A percentile compares a stretch with the other conserved stretches of the same genome.
phyloP scores from a whole-genome alignment of 2,113 vertebrate genomes.

The Edolisoma coerulescens region DNA sequence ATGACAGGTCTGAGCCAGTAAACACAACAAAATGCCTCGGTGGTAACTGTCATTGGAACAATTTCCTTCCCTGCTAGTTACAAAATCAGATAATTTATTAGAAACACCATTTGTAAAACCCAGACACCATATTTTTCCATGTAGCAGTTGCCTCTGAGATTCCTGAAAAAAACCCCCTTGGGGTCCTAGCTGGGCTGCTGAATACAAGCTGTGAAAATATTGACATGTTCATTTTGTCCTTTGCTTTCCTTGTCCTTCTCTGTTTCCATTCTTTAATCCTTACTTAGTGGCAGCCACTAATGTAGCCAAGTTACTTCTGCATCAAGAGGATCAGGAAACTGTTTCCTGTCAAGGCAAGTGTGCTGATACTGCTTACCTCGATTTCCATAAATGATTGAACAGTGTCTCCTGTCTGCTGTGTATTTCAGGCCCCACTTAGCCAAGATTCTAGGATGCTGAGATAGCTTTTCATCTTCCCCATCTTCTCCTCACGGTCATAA shows the following conservation, averaged over 20 bases:
- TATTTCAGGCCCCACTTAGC: neutral
- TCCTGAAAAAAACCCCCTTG: neutral
- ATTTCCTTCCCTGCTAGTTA: constrained; percentile 4
- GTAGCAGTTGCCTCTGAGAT: neutral
- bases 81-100: neutral
- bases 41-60: constrained; percentile 20
- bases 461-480: neutral
- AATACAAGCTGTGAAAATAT: constrained; percentile 6
- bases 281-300: neutral
- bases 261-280: neutral
- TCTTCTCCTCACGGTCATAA: neutral
- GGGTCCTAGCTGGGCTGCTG: neutral
- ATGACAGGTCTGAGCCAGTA: neutral
- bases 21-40: neutral
- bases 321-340: neutral
- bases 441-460: neutral
- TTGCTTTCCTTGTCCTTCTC: neutral
- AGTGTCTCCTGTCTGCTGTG: neutral
- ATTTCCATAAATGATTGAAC: constrained; percentile 7
- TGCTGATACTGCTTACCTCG: neutral
- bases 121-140: neutral
- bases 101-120: constrained; percentile 5
- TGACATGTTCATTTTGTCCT: neutral
- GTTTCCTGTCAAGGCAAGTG: neutral
- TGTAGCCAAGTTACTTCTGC: neutral